A percentile compares a stretch with the other conserved stretches of the same genome.
Conservation (phyloP, 1,140 invertebrate species). For the Gerris buenoi region DNA sequence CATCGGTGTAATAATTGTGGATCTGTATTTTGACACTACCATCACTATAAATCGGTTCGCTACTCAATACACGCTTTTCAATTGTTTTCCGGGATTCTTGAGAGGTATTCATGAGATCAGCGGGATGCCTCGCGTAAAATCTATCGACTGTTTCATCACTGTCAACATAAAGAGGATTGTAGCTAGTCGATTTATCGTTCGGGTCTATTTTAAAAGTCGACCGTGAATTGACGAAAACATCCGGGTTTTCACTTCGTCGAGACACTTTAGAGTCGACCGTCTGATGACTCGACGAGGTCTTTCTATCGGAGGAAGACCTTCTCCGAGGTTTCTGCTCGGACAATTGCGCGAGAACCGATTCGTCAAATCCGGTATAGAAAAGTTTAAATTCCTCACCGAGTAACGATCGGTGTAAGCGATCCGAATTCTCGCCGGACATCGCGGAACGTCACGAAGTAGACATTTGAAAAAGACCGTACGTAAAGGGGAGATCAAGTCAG, state of each 20-base stretch:
- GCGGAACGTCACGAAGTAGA: too few relatives aligned
- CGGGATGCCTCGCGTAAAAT: not conserved
- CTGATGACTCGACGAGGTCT: not conserved
- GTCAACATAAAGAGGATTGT: not conserved
- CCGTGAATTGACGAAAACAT: too few relatives aligned
- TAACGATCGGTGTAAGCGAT: not conserved
- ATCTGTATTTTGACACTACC: not conserved
- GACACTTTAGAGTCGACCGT: too few relatives aligned
- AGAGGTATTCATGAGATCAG: too few relatives aligned
- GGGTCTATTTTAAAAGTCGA: not conserved
- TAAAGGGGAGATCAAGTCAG: too few relatives aligned
- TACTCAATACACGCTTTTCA: too few relatives aligned
- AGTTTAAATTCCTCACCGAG: not conserved
- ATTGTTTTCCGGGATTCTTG: too few relatives aligned
- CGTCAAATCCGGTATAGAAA: not conserved
- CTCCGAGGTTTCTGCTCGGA: not conserved
- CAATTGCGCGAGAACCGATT: not conserved
- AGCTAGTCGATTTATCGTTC: not conserved
- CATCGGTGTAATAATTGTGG: not conserved
- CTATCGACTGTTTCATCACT: not conserved
- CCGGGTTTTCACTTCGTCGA: not conserved
- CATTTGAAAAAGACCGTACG: too few relatives aligned
- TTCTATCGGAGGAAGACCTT: not conserved
- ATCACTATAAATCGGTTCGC: not conserved
- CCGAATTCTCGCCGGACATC: not conserved